These are phyloP conservation scores for Axinella damicornis DNA, from an alignment of 37 sponge, comb jelly and placozoan genomes.

Conservation along the genomic window DNA sequence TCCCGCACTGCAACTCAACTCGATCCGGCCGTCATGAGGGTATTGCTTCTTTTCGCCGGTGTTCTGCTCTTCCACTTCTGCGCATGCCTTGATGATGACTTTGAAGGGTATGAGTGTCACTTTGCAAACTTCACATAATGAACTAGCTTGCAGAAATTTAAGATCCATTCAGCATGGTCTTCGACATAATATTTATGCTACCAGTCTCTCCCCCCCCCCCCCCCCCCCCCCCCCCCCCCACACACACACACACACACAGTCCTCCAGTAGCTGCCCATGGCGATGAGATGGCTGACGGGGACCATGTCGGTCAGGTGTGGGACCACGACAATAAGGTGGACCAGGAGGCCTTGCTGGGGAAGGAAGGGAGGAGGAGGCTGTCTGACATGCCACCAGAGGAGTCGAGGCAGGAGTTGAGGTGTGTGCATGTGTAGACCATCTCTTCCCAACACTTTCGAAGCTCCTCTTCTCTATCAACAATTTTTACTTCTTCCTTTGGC, in stretches of 20 bases:
- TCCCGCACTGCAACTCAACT: too few relatives aligned
- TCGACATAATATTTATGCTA: too few relatives aligned
- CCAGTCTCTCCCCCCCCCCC: too few relatives aligned
- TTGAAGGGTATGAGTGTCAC: background rate
- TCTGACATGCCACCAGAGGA: conserved; percentile 14
- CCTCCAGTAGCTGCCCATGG: too few relatives aligned
- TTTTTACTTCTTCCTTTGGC: background rate
- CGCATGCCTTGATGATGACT: background rate
- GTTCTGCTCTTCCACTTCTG: background rate
- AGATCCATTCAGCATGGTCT: too few relatives aligned
- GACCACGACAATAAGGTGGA: background rate
- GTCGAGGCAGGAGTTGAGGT: conserved; percentile 12
- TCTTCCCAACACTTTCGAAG: background rate
- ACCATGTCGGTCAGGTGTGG: background rate
- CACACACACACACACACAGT: too few relatives aligned
- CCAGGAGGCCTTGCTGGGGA: background rate
- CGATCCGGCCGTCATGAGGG: too few relatives aligned
- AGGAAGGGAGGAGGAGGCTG: background rate
- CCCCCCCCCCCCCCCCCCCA: too few relatives aligned
- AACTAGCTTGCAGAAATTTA: too few relatives aligned
- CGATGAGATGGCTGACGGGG: background rate
- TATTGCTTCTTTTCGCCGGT: too few relatives aligned
- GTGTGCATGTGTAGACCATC: background rate
- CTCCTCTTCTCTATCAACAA: background rate
- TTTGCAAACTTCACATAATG: too few relatives aligned